Base-by-base conservation (phyloP, 2,113 vertebrate species). In the Felis chaus region DNA sequence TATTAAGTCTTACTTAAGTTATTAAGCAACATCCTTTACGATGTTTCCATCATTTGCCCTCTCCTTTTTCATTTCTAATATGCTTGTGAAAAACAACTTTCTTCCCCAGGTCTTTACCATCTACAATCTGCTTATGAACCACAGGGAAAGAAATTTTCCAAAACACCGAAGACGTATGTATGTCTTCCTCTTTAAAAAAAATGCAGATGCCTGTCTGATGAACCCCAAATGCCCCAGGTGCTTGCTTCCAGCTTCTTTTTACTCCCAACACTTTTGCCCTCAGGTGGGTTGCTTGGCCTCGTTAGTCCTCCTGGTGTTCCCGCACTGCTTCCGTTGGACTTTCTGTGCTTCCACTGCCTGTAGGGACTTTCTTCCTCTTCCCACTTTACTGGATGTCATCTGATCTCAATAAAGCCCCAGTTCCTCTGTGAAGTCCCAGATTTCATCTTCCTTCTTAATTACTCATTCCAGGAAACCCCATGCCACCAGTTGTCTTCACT, bases 371-470 rank as follows among this genome's bases (percentile, higher is more conserved):
- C 78, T 81, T 61, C 55, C 18, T 61, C 31, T 81, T 88, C 5
- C 41, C 29, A 66, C 29, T 81, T 83, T 41, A 13, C 50, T 41
- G 39, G 57, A 36, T 71, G 45, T 82, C 33, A 74, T 45, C 14
- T 53, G 69, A 55, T 36, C 57, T 31, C 16, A 12, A 27, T 33
- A 48, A 91, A 81, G 5, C 39, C 13, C 4, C 27, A 55, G 2
- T n/a, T 96, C 50, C 18, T 69, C 36, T 39, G 48, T 5, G 21
- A 69, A 83, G 29, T 4, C 29, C 83, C 5, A 25, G 12, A 78
- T 69, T 83, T 83, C 23, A 83, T 83, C 76, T 86, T 57, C 71
- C 29, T 81, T 81, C 33, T 57, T 39, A 74, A 78, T 55, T 95
- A 57, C 6, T 84, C 27, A 31, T 69, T 71, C 55, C 50, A 53